Conservation (phyloP, 2,888 invertebrate species). For the Phalera bucephala region DNA sequence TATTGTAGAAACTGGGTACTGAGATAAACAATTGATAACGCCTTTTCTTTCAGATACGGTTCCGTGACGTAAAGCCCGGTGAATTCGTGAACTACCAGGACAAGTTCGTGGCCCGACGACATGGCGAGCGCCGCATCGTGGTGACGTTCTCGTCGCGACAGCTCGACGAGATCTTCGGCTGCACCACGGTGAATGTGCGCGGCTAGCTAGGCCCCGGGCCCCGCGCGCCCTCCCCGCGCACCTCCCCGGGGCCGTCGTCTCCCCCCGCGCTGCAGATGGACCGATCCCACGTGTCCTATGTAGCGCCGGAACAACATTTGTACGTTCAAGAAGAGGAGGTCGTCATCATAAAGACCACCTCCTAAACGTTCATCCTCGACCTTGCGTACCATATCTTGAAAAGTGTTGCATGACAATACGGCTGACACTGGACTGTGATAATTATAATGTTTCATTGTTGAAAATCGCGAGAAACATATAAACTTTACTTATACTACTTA, state of each 20-base stretch:
- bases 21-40: not conserved
- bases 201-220: conserved; percentile 77
- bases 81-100: conserved; percentile 85
- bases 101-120: conserved; percentile 81
- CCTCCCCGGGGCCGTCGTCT: conserved; percentile 64
- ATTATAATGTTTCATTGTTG: conserved; percentile 22
- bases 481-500: conserved; percentile 19
- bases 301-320: conserved; percentile 64
- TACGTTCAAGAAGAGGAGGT: conserved; percentile 73
- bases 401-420: not conserved
- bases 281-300: conserved; percentile 59
- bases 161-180: conserved; percentile 85
- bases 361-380: conserved; percentile 26
- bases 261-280: conserved; percentile 63
- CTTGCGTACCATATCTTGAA: not conserved
- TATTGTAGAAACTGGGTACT: too few species aligned
- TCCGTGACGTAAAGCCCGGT: conserved; percentile 85
- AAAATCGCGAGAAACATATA: conserved; percentile 28
- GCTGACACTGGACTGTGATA: conserved; percentile 11
- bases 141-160: conserved; percentile 86
- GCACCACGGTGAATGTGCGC: conserved; percentile 78
- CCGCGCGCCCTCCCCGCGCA: conserved; percentile 61
- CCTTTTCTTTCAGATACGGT: conserved; percentile 56
- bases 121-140: conserved; percentile 85
- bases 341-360: conserved; percentile 61